Conservation (phyloP, 2,797 vertebrate species). For the Gobionotothen gibberifrons region DNA sequence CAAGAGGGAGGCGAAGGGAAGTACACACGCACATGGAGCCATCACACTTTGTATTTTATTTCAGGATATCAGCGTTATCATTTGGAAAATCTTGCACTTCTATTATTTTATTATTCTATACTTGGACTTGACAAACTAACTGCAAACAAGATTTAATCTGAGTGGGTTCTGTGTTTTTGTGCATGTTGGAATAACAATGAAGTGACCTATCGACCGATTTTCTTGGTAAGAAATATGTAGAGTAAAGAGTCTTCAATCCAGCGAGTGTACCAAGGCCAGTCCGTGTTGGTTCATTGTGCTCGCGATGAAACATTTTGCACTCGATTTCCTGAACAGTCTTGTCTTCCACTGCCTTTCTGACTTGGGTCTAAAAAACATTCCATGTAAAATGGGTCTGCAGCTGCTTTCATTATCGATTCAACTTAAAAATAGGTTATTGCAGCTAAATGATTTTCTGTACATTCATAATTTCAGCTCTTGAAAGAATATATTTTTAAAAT, state of each 20-base stretch:
- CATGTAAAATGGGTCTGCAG: not conserved
- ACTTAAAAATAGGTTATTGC: no score
- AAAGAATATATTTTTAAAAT: no score
- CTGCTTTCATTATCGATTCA: not conserved
- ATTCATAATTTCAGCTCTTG: no score
- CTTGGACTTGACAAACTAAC: not conserved
- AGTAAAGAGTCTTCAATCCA: constrained; percentile 12
- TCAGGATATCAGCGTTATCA: constrained; percentile 1
- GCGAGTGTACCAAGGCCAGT: not conserved
- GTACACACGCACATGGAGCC: constrained; percentile 16
- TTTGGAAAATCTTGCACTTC: constrained; percentile 2
- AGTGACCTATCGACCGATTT: constrained; percentile 28
- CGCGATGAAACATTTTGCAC: not conserved
- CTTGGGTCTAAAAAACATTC: not conserved
- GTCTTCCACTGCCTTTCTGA: not conserved
- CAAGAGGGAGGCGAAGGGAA: constrained; percentile 1
- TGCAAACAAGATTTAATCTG: constrained; percentile 3
- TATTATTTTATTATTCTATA: not conserved
- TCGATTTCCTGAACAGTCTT: not conserved
- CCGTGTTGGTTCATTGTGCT: constrained; percentile 1
- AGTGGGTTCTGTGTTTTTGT: constrained; percentile 11
- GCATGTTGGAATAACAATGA: constrained; percentile 1
- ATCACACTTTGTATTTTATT: not conserved
- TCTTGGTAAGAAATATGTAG: constrained; percentile 15
- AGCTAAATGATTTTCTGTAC: no score